Percentiles rank a stretch among this genome's conserved stretches.
Conservation (phyloP, 2,113 vertebrate genomes). For the Catagonus wagneri region DNA sequence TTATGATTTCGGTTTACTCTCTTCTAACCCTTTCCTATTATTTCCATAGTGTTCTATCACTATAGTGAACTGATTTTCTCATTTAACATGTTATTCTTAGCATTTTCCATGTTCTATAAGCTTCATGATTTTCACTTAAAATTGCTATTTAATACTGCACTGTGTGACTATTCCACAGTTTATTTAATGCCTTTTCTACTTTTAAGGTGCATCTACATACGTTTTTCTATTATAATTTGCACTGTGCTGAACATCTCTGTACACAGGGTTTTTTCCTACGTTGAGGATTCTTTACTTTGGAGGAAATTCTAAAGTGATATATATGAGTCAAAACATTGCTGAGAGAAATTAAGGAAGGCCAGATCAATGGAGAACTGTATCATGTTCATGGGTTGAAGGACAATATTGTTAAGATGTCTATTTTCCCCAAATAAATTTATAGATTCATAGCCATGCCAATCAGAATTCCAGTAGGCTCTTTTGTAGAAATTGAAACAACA, state of each 20-base stretch:
- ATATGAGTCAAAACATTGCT: background rate
- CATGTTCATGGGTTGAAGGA: background rate
- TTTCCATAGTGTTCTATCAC: background rate
- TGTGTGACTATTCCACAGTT: background rate
- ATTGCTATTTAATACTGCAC: background rate
- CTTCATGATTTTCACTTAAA: conserved; percentile 13
- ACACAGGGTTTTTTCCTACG: background rate
- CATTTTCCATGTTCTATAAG: background rate
- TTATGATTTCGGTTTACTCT: background rate
- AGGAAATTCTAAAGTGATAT: background rate
- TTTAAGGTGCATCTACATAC: background rate
- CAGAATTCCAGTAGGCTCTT: conserved; percentile 4
- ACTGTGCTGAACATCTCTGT: background rate
- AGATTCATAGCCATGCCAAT: background rate
- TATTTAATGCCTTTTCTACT: background rate
- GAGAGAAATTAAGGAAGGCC: conserved; percentile 14
- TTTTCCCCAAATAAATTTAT: background rate
- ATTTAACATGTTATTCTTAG: background rate
- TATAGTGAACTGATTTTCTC: background rate
- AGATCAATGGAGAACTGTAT: background rate
- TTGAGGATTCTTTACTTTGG: background rate
- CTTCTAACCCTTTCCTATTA: background rate
- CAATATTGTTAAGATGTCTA: background rate
- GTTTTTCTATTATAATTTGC: background rate
- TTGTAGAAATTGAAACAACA: background rate